Conservation (phyloP, 2,797 vertebrate genomes). For the Allobates femoralis region DNA sequence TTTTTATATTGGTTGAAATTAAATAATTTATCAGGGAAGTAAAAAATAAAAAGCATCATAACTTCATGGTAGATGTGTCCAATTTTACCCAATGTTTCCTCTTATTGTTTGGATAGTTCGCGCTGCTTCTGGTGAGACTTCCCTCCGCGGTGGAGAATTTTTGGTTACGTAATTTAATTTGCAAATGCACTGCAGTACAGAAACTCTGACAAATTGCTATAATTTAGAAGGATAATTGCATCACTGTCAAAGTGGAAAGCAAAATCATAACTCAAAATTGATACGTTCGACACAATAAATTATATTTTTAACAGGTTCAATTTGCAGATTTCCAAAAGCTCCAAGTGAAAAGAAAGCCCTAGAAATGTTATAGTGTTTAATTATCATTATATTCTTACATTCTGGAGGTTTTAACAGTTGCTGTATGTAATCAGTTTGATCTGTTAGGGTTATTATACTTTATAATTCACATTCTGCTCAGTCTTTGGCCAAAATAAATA, state of each 20-base stretch:
- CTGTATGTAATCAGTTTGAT: neutral
- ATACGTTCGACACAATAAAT: conserved; percentile 4
- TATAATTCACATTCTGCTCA: neutral
- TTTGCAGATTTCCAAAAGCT: neutral
- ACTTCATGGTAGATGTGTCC: too few relatives aligned
- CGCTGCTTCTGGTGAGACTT: neutral
- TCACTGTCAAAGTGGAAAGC: conserved; percentile 7
- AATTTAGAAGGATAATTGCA: conserved; percentile 26
- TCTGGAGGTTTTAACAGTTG: neutral
- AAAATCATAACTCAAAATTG: conserved; percentile 32
- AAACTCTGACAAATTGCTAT: conserved; percentile 39
- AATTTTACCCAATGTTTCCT: neutral
- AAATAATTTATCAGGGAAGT: neutral
- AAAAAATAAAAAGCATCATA: neutral
- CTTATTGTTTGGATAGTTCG: neutral
- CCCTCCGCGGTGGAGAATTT: neutral
- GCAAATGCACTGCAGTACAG: conserved; percentile 13
- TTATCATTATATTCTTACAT: neutral
- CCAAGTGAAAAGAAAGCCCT: neutral
- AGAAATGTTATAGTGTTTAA: neutral
- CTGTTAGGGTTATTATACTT: neutral
- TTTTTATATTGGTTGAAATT: neutral
- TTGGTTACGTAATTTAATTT: conserved; percentile 23
- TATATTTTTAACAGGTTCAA: neutral
- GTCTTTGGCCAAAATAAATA: neutral